Percentiles rank a stretch among this genome's conserved stretches.
These are phyloP conservation scores for Aelia acuminata DNA, from an alignment of 2,888 invertebrate genomes.

Conservation along the genomic window DNA sequence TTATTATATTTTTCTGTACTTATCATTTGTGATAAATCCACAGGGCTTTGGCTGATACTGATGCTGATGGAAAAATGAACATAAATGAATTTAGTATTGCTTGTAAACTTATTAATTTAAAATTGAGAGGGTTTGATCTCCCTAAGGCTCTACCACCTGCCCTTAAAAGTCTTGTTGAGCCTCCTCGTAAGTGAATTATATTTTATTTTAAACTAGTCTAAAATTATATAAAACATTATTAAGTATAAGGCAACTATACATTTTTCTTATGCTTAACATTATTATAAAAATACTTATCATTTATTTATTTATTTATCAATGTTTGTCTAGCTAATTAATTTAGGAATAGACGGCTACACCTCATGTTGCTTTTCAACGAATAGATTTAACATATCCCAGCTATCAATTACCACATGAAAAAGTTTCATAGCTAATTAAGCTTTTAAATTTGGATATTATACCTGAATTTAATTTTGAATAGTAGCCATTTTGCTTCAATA, in stretches of 20 bases:
- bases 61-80: conserved; percentile 97
- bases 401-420: no score
- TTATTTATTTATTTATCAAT: no score
- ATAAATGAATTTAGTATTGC: conserved; percentile 97
- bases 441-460: neutral
- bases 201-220: neutral
- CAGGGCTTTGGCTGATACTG: conserved; percentile 92
- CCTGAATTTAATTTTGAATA: neutral
- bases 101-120: conserved; percentile 95
- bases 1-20: conserved; percentile 15
- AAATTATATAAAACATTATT: neutral
- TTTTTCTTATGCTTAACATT: no score
- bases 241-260: no score
- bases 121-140: conserved; percentile 91
- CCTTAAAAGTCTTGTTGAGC: conserved; percentile 76
- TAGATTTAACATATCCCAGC: no score
- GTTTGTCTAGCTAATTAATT: no score
- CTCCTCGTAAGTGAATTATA: conserved; percentile 70
- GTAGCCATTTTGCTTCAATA: neutral
- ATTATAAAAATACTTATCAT: no score
- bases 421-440: no score
- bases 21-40: conserved; percentile 66
- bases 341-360: no score
- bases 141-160: conserved; percentile 88
- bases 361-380: no score